Evolutionary conservation across 35 echinoderm and acorn worm species (phyloP), one percentile per base, ranked within the genome.

Genomic region (Holothuria glaberrima): DNA sequence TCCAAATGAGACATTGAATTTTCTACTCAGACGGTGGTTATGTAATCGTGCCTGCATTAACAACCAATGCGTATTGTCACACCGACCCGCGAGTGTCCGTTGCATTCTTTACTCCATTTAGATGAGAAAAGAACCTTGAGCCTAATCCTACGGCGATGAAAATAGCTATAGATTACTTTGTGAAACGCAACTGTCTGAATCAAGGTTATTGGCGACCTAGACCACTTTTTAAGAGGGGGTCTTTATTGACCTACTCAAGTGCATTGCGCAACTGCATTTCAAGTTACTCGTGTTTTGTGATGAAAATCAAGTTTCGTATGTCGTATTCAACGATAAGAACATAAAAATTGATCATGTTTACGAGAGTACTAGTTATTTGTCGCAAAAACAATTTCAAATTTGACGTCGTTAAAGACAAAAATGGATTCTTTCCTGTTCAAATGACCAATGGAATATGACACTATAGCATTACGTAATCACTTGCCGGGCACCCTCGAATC

Each of bases 161-260:
- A 87, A 87, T 87, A 87, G 66, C 61, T 27, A 46, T 87, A 71
- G 65, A 69, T 87, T 86, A 62, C 82, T 41, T 66, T 46, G 60
- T 87, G 85, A 71, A 84, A 71, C 41, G 62, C 85, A 87, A 87
- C 85, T 87, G 80, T 84, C 52, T 84, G 80, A 84, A 69, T 71
- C 85, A 87, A 87, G 85, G 85, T 87, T 87, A 87, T 87, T 69
- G 85, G 85, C 62, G 35, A 71, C 34, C 85, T 46, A 13, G 60
- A 68, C 85, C 60, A 67, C 32, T 87, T 34, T 67, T 21, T 29
- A 21, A 50, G 29, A 70, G 38, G 85, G 85, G 59, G 32, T 19
- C 27, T 48, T 56, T 25, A 18, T 81, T 54, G 35, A 54, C 28
- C 16, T 69, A 59, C 57, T 84, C 59, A 84, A 84, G 59, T 84